Evolutionary conservation across 2,797 vertebrate species (phyloP).

Genomic region (Thripadectes ignobilis): DNA sequence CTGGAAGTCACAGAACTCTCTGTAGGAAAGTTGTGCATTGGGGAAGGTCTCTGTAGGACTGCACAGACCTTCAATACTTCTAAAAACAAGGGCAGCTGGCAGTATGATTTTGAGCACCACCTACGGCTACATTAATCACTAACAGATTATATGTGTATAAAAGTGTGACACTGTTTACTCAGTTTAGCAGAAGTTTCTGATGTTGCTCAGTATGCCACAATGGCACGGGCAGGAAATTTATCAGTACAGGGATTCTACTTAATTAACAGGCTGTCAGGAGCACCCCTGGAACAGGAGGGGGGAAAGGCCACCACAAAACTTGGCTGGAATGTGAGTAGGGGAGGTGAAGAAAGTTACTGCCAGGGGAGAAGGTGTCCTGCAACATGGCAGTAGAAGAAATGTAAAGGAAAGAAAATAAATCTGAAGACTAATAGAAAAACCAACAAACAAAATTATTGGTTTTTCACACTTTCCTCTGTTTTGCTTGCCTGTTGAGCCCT

Average conservation of each 20-base stretch:
- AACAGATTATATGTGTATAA: background rate
- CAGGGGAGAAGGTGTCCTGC: background rate
- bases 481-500: background rate
- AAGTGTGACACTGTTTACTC: background rate
- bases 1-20: background rate
- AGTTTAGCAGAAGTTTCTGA: constrained; percentile 12
- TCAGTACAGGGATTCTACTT: constrained; percentile 8
- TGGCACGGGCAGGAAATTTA: background rate
- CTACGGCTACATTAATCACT: background rate
- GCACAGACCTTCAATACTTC: background rate
- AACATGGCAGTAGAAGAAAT: background rate
- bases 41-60: background rate
- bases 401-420: background rate
- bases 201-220: constrained; percentile 53
- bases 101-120: background rate
- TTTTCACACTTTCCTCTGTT: background rate
- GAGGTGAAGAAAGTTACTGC: background rate
- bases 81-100: background rate
- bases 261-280: background rate
- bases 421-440: background rate
- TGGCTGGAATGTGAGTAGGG: background rate
- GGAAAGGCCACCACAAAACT: background rate
- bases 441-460: background rate
- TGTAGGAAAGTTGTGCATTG: background rate
- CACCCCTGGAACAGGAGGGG: background rate